Evolutionary conservation across 2,797 vertebrate species (phyloP).

Genomic region (Anguilla obscura): DNA sequence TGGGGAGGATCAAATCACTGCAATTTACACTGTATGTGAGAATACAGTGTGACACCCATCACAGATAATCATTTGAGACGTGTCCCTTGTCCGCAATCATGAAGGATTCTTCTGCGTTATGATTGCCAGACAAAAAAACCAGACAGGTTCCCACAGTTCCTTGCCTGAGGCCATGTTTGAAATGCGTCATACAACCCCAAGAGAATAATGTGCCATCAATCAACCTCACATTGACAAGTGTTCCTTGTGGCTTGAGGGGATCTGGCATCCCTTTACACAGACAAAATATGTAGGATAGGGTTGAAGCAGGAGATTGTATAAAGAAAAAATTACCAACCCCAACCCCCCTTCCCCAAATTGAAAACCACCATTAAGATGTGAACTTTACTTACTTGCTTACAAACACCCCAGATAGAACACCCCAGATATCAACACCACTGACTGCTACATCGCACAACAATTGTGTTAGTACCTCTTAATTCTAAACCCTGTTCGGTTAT

Average conservation of each 20-base stretch:
- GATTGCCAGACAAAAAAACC: conserved; percentile 9
- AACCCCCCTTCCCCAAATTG: neutral
- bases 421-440: neutral
- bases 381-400: neutral
- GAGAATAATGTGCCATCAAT: conserved; percentile 56
- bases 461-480: neutral
- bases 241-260: conserved; percentile 25
- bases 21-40: neutral
- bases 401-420: neutral
- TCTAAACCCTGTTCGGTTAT: neutral
- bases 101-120: neutral
- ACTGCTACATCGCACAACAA: neutral
- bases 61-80: neutral
- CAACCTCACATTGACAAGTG: conserved; percentile 66
- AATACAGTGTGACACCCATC: neutral
- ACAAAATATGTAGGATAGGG: conserved; percentile 45
- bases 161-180: conserved; percentile 56
- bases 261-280: conserved; percentile 47
- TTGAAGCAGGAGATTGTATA: conserved; percentile 2
- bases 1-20: neutral
- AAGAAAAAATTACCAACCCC: neutral
- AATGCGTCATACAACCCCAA: conserved; percentile 47
- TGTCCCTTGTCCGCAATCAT: conserved; percentile 1
- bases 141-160: conserved; percentile 56
- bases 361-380: neutral